Evolutionary conservation across 2,797 vertebrate genomes (phyloP), one percentile per base, ranked within the genome.

Genomic region (Gambusia yucatana): DNA sequence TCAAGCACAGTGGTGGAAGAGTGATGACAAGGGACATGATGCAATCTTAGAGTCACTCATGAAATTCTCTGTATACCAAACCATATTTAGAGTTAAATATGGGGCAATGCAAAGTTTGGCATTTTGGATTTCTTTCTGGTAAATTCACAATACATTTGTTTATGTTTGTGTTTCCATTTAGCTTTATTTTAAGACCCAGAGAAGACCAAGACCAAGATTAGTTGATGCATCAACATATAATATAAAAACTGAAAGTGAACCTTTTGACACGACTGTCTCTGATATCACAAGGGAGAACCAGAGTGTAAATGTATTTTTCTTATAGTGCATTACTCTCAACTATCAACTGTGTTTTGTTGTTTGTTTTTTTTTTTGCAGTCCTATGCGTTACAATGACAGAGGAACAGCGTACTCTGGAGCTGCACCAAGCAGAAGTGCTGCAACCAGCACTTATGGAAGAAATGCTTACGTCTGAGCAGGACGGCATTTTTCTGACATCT

Each of bases 401-500:
- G 95, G 92, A 69, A 96, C 95, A 0, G 91, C 84, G 1, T 96
- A 96, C 71, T 96, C 96, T 65, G 94, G 86, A 75, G 69, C 82
- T 3, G 90, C 92, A 36, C 88, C 81, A 0, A 87, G 92, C 74
- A 88, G 94, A 59, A 96, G 93, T 39, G 89, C 88, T 2, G 92
- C 72, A 9, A 82, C 87, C 67, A 96, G 94, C 57, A 95, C 95
- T n/a, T 96, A 96, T 0, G 95, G 94, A 6, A 90, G 94, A 65
- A 96, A 96, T 1, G 96, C 94, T 5, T 96, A 96, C 20, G 96
- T 96, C 46, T 96, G 89, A 96, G 72, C 67, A 3, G 65, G 57
- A 69, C 2, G 2, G 48, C 36, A 33, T 72, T 71, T 72, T 22
- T n/a, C 13, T n/a, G 30, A 84, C 9, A 50, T 57, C 77, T 36